Base-by-base conservation (phyloP, 2,888 invertebrate species). In the Pyrrhopygopsis socrates region DNA sequence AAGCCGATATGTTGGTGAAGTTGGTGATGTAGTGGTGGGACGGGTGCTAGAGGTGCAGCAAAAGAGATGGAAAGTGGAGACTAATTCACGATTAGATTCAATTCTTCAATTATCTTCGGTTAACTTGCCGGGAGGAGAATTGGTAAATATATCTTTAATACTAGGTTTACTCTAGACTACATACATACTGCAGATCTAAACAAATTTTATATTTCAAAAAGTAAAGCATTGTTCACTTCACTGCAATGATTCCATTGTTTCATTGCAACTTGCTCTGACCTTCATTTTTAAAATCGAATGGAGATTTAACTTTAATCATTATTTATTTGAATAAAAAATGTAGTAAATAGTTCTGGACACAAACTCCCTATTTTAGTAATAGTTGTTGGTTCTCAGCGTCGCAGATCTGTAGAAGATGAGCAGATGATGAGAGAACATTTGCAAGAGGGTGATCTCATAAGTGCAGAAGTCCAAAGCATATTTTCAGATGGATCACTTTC, bases 11-110 rank as follows among this genome's bases (percentile, higher is more conserved):
- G 99, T 99, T 85, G 99, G 99, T 13, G 99, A 99, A 98, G 99
- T 99, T 78, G 99, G 99, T 0, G 99, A 99, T 97, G 99, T 99
- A 2, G 99, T 99, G 15, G 99, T 99, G 8, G 99, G 99, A 0
- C 98, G 99, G 73, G 99, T 99, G 38, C 99, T 99, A 0, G 99
- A 99, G 96, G 99, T 99, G 0, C 99, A 99, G 95, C 99, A 99
- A 94, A 99, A 99, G 95, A 98, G 99, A 84, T 99, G 99, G 99
- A 99, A 99, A 96, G 99, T 99, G 2, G 99, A 99, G 94, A 99
- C 99, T 1, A 99, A 99, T 97, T 99, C 99, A 0, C 99, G 99
- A 79, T 97, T 99, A 95, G 99, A 99, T 97, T 99, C 99, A 0
- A 98, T 99, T 65, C 98, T 99, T 18, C 98, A 99, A 86, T 97